Evolutionary conservation across 1,140 invertebrate species (phyloP).

Genomic region (Sycophila sp.): DNA sequence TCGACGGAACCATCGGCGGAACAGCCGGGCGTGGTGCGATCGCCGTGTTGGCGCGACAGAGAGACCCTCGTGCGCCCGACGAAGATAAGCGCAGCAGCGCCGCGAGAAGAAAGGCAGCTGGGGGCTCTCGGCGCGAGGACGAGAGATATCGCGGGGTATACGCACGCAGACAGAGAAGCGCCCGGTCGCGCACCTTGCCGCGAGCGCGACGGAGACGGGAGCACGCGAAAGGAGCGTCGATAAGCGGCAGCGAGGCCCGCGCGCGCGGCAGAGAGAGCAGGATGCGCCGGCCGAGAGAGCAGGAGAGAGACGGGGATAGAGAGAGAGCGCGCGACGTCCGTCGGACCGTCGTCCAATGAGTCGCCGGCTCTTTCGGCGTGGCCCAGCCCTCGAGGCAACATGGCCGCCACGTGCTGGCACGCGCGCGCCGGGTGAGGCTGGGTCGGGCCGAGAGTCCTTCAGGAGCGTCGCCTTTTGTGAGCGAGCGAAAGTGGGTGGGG

Average conservation of each 20-base stretch:
- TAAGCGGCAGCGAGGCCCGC: constrained; percentile 45
- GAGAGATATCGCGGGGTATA: too few relatives aligned
- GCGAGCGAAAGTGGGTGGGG: constrained; percentile 50
- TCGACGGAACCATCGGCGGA: background rate
- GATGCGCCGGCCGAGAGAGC: constrained; percentile 18
- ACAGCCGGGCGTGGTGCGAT: constrained; percentile 20
- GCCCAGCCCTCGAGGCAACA: constrained; percentile 63
- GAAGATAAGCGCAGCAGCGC: background rate
- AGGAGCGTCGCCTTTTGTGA: constrained; percentile 46
- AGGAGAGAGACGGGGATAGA: constrained; percentile 19
- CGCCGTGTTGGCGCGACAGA: background rate
- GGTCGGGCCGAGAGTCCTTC: constrained; percentile 49
- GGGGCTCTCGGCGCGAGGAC: background rate
- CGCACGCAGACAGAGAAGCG: background rate
- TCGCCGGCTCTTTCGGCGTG: constrained; percentile 58
- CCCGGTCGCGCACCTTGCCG: too few relatives aligned
- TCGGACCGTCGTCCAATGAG: constrained; percentile 57
- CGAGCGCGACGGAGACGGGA: background rate
- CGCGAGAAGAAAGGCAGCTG: background rate
- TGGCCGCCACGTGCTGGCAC: constrained; percentile 55
- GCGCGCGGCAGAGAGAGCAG: constrained; percentile 11
- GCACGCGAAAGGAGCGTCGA: constrained; percentile 41
- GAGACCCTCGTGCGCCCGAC: background rate
- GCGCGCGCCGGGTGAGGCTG: constrained; percentile 56
- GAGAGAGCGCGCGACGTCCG: too few relatives aligned